Evolutionary conservation across 2,113 vertebrate genomes (phyloP), one percentile per base, ranked within the genome.

Genomic region (Gallinago media): DNA sequence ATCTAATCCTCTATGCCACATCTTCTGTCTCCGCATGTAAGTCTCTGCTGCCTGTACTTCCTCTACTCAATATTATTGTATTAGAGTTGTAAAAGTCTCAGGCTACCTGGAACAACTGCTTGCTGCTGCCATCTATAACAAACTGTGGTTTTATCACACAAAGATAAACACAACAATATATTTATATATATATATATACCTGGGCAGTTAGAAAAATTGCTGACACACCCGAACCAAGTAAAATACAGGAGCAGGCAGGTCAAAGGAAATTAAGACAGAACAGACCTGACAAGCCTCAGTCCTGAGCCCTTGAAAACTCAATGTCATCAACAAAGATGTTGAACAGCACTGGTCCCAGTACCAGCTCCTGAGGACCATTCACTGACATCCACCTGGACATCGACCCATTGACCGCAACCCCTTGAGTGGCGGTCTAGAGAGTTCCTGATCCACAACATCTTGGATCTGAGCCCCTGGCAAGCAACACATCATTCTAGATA

Each of bases 381-480:
- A 22, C 21, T 47, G 47, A 20, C 47, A 47, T 22, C 47, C 21
- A 47, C 21, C 22, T 47, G 47, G 47, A 47, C 47, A 47, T 22
- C 21, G 47, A 47, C 20, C 47, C 21, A 10, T 47, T 47, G 47
- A 47, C 47, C 11, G 11, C 47, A 47, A 11, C 47, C 47, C 47
- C 47, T 47, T 47, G 47, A 22, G 47, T 47, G 47, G 47, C 47
- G 21, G 22, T 47, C 46, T 47, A 47, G 20, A 21, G 20, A 22
- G 47, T 47, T 47, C 20, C 21, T 12, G 47, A 47, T 47, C 47
- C 47, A 47, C 47, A 75, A 3, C 36, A n/a, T 46, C 52, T 92
- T 94, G 94, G 65, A 93, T 75, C 34, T 74, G 50, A 62, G 85
- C n/a, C 82, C 15, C 52, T 88, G 82, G 78, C 61, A 74, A 88